Conservation (phyloP, 2,797 vertebrate genomes). For the Xenopus petersii region DNA sequence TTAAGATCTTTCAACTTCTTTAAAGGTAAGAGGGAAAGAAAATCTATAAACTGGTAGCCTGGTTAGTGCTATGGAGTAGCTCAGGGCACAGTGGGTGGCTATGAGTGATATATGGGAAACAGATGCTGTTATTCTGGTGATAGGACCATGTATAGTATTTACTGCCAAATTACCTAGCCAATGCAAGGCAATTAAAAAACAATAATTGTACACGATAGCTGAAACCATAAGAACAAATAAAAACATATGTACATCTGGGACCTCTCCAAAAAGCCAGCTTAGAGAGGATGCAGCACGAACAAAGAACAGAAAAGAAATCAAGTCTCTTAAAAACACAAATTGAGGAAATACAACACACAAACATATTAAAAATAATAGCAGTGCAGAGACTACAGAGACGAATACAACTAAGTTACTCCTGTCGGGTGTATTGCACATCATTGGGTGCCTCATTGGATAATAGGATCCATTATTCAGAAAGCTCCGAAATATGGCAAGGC, state of each 20-base stretch:
- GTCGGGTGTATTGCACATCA: too few relatives aligned
- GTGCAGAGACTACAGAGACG: too few relatives aligned
- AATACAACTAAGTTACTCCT: too few relatives aligned
- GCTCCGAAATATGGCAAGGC: too few relatives aligned
- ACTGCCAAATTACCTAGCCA: conserved; percentile 67
- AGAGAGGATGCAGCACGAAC: background rate
- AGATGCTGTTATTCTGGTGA: conserved; percentile 68
- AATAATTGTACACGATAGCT: conserved; percentile 56
- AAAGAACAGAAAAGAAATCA: too few relatives aligned
- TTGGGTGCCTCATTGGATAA: too few relatives aligned
- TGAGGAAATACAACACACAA: too few relatives aligned
- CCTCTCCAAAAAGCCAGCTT: conserved; percentile 17
- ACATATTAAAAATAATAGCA: background rate
- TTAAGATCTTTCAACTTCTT: conserved; percentile 76
- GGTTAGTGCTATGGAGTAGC: conserved; percentile 61
- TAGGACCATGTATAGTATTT: conserved; percentile 62
- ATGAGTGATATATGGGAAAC: conserved; percentile 68
- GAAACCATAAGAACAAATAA: conserved; percentile 51
- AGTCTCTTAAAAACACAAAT: too few relatives aligned
- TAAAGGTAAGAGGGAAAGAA: conserved; percentile 58
- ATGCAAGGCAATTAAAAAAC: conserved; percentile 65
- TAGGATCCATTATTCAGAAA: too few relatives aligned
- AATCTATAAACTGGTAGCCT: conserved; percentile 69
- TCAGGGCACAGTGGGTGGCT: conserved; percentile 72
- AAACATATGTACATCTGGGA: conserved; percentile 41